These are phyloP conservation scores for Hololepta plana DNA, from an alignment of 2,888 invertebrate genomes.

Conservation along the genomic window DNA sequence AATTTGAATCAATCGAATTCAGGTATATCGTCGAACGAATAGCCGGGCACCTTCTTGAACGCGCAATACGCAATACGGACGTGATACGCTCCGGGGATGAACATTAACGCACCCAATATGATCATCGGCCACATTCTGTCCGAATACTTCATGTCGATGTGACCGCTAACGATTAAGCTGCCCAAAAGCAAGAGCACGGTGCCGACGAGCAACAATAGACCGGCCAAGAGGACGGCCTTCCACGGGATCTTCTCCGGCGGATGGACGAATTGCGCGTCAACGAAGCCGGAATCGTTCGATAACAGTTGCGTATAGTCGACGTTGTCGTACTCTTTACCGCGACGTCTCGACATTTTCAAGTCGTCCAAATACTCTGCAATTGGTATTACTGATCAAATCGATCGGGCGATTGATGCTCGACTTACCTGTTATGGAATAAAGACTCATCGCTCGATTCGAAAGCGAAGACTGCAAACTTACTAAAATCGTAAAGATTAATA, in stretches of 20 bases:
- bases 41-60: conserved; percentile 65
- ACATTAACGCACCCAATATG: conserved; percentile 73
- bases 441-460: conserved; percentile 19
- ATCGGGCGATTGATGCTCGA: background rate
- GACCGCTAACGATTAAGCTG: conserved; percentile 60
- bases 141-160: conserved; percentile 66
- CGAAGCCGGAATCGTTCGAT: conserved; percentile 29
- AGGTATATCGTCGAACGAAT: conserved; percentile 76
- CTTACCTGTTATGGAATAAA: conserved; percentile 21
- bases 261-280: conserved; percentile 48
- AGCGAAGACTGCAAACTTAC: too few species aligned
- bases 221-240: conserved; percentile 64
- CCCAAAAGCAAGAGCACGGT: conserved; percentile 35
- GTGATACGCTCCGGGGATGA: conserved; percentile 83
- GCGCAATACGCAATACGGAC: conserved; percentile 76
- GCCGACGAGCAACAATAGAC: conserved; percentile 61
- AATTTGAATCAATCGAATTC: conserved; percentile 47
- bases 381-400: too few species aligned
- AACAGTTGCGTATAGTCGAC: conserved; percentile 40
- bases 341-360: conserved; percentile 40
- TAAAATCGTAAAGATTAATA: too few species aligned
- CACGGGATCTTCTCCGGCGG: conserved; percentile 62
- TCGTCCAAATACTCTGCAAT: conserved; percentile 29
- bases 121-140: conserved; percentile 82
- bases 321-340: conserved; percentile 37